phyloP scores from a whole-genome alignment of 2,113 vertebrate genomes.

The Psophia crepitans region DNA sequence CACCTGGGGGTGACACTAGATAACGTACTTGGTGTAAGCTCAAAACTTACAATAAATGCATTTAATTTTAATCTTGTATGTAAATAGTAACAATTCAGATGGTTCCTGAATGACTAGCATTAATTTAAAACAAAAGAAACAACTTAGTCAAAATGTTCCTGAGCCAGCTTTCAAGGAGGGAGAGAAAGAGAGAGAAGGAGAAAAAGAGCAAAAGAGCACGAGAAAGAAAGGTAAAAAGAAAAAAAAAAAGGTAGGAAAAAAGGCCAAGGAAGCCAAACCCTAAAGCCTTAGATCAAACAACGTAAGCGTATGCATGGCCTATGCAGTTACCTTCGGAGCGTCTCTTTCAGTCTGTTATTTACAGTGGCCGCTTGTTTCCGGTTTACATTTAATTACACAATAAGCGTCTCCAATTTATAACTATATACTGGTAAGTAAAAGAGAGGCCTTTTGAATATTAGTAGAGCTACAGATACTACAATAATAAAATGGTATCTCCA shows the following conservation, averaged over 20 bases:
- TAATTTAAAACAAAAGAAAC: not conserved
- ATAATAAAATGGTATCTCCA: not conserved
- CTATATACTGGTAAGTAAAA: not conserved
- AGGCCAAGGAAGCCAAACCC: not conserved
- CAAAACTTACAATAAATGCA: not conserved
- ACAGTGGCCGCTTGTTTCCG: not conserved
- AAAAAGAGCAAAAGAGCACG: not conserved
- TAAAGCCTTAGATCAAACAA: not conserved
- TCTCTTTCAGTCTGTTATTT: not conserved
- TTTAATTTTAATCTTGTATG: not conserved
- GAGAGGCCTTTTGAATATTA: not conserved
- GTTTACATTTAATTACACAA: not conserved
- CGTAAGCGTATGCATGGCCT: not conserved
- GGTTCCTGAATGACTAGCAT: not conserved
- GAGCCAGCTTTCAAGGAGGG: not conserved
- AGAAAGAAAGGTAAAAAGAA: not conserved
- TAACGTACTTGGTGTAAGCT: not conserved
- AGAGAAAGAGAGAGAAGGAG: not conserved
- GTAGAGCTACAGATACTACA: not conserved
- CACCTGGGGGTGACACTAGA: not conserved
- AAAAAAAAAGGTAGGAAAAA: not conserved
- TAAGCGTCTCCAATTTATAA: not conserved
- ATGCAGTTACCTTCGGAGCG: not conserved
- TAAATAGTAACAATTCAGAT: not conserved
- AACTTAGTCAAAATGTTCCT: not conserved